Base-by-base conservation (phyloP, 2,888 invertebrate genomes). In the Periphyllus acericola region DNA sequence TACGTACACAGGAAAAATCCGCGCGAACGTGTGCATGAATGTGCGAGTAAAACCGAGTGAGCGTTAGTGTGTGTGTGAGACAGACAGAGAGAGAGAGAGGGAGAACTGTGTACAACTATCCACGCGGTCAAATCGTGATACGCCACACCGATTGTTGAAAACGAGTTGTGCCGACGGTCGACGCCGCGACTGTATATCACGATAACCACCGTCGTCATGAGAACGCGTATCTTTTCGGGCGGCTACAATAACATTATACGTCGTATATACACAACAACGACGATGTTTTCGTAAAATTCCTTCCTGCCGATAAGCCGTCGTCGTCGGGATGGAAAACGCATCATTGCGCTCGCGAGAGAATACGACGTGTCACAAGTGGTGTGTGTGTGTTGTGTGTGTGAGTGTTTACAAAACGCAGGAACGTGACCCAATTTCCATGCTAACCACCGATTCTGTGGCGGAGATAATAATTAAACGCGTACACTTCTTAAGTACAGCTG, bases 41-140 rank as follows among this genome's bases (percentile, higher is more conserved):
- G 60, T 46, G 11, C 9, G 46, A 46, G 11, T 46, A 46, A 46
- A 46, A 46, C 9, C 5, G 5, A 5, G 46, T 8, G 3, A 60
- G 60, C 4, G 68, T 68, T n/a, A 1, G n/a, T 68, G 68, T 29
- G 68, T 14, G 14, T 46, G 46, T 14, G 46, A 14, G 46, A 14
- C 1, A 14, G 46, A 46, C 14, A 46, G 14, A 46, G 46, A 46
- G 46, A 46, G 11, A 36, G 36, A 36, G 36, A 36, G 3, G 6
- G 3, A 36, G 36, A 46, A 46, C 46, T 46, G 46, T 46, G 14
- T 46, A 46, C 46, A 11, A 46, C 29, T 36, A 19, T 81, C 17
- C 46, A 36, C 29, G 66, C 78, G 52, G 68, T 76, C 76, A 78
- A 84, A 78, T 84, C 84, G 84, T 78, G 76, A 68, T 74, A n/a